Evolutionary conservation across 2,113 vertebrate genomes (phyloP).

Genomic region (Passer domesticus): DNA sequence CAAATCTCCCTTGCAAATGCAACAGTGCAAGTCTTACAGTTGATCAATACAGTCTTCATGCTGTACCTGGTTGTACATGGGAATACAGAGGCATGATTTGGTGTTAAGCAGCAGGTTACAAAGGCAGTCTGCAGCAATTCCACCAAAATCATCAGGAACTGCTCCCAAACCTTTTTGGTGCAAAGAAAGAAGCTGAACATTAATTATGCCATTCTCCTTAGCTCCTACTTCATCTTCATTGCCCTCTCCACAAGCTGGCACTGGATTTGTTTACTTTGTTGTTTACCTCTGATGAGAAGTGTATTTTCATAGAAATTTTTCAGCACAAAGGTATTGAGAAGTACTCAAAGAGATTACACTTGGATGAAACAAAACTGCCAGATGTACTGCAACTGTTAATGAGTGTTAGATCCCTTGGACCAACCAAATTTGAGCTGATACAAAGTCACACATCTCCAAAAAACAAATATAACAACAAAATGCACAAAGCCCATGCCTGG

Average conservation of each 20-base stretch:
- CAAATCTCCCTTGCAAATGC: not conserved
- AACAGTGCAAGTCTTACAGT: not conserved
- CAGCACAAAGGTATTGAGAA: not conserved
- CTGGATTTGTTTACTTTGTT: not conserved
- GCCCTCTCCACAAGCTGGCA: not conserved
- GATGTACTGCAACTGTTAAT: not conserved
- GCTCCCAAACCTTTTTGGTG: not conserved
- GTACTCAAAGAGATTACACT: not conserved
- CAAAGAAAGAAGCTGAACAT: not conserved
- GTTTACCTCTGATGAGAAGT: not conserved
- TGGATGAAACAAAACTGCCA: conserved; percentile 7
- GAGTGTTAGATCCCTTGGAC: not conserved
- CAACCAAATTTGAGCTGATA: not conserved
- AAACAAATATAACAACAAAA: not conserved
- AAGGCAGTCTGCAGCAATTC: not conserved
- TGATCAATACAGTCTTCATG: not conserved
- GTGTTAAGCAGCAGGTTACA: not conserved
- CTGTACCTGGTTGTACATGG: not conserved
- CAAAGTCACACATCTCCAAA: not conserved
- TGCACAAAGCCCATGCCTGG: not conserved
- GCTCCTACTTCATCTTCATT: not conserved
- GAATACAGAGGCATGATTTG: not conserved
- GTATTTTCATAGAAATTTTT: not conserved
- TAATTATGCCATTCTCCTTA: not conserved
- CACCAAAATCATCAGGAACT: not conserved